Evolutionary conservation across 2,888 invertebrate species (phyloP), one percentile per base, ranked within the genome.

Genomic region (Dioctria rufipes): DNA sequence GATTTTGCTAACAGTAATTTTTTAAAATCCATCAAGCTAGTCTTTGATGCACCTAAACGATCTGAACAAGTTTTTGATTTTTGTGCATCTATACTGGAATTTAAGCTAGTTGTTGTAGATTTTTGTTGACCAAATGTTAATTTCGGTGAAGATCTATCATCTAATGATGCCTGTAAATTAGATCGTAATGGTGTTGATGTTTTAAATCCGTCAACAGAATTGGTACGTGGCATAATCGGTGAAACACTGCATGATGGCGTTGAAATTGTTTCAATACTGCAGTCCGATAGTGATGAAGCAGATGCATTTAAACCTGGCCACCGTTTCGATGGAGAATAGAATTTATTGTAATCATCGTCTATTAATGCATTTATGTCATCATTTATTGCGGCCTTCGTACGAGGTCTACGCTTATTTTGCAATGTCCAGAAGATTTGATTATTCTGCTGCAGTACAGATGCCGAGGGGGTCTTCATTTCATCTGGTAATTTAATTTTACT

Each of bases 1-100:
- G 94, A 94, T 85, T 95, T 95, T 85, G 95, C 94, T 51, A 96
- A 89, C 40, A 96, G 90, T 11, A 96, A 90, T 85, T 93, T 93
- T 87, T 96, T 96, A 87, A 96, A 96, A 88, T 96, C 96, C 86
- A 95, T 90, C 82, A 96, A 91, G 2, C 95, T 95, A 0, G 95
- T 96, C 86, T 95, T 94, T 81, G 93, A 92, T 2, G 92, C 88
- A 0, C 92, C 93, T 84, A 92, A 91, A 83, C 93, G 90, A 87
- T 93, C 93, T 5, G 92, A 92, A 84, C 93, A 93, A 40, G 91
- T 92, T 84, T 86, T 90, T 88, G 87, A 54, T 37, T 49, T 39
- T 13, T 71, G 71, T 25, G 37, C 93, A 93, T 86, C 93, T 93
- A 85, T 92, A 91, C 85, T 93, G 90, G 75, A 89, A 91, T 82